These are phyloP conservation scores for Hesperia comma DNA, from an alignment of 2,888 invertebrate genomes.

Conservation along the genomic window DNA sequence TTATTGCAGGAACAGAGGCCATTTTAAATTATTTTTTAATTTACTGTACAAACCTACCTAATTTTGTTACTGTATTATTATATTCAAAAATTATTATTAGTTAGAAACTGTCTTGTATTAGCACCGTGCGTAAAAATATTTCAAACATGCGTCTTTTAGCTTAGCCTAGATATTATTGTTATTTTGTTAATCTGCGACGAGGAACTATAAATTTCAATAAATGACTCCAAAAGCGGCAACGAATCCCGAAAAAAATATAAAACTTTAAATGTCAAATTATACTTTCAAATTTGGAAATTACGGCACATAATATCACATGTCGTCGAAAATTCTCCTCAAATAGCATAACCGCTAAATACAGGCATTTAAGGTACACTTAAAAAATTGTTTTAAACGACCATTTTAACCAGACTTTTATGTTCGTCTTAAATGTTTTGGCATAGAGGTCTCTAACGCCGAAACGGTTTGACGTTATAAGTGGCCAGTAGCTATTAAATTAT, in stretches of 20 bases:
- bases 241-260: background rate
- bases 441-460: constrained; percentile 9
- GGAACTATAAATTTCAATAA: no score
- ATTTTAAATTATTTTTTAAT: no score
- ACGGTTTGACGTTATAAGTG: constrained; percentile 12
- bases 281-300: constrained; percentile 20
- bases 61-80: no score
- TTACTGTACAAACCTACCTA: no score
- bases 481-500: constrained; percentile 65
- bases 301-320: constrained; percentile 39
- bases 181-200: no score
- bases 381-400: constrained; percentile 25
- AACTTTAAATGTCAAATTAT: constrained; percentile 10
- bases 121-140: no score
- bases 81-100: no score
- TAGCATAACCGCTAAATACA: constrained; percentile 63
- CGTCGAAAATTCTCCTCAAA: constrained; percentile 60
- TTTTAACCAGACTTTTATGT: constrained; percentile 3
- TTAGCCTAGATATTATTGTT: no score
- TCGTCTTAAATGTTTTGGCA: background rate
- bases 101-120: no score
- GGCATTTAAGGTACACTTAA: constrained; percentile 56
- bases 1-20: no score
- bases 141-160: no score
- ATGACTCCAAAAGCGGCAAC: no score